Evolutionary conservation across 2,113 vertebrate species (phyloP).

Genomic region (Campylorhamphus procurvoides): DNA sequence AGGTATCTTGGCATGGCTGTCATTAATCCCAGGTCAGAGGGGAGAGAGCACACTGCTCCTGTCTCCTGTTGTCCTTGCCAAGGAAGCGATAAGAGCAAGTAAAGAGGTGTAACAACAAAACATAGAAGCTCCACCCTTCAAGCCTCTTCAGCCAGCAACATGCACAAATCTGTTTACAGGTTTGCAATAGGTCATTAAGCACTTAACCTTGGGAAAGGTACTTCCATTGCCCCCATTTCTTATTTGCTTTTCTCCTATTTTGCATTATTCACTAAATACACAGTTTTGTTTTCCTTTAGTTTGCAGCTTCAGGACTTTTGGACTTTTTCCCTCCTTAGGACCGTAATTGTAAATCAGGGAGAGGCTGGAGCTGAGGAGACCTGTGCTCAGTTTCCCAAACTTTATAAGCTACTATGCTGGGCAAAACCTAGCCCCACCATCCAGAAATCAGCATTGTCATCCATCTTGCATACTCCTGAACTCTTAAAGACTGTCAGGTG

Average conservation of each 20-base stretch:
- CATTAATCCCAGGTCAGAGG: background rate
- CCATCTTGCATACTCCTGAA: background rate
- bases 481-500: background rate
- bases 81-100: background rate
- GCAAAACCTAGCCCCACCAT: background rate
- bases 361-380: background rate
- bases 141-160: background rate
- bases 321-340: background rate
- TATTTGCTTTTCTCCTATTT: background rate
- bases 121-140: background rate
- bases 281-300: background rate
- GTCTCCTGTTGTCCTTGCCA: background rate
- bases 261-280: background rate
- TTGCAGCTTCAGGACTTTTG: background rate
- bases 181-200: background rate
- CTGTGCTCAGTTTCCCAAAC: background rate
- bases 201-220: background rate
- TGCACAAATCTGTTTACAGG: background rate
- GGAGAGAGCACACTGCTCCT: background rate
- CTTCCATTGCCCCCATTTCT: background rate
- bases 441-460: background rate
- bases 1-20: background rate
- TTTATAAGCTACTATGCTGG: background rate
- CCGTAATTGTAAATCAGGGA: background rate
- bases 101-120: background rate